Percentiles rank a stretch among this genome's conserved stretches.
Evolutionary conservation across 2,797 vertebrate species (phyloP).

Genomic region (Typhlichthys subterraneus): DNA sequence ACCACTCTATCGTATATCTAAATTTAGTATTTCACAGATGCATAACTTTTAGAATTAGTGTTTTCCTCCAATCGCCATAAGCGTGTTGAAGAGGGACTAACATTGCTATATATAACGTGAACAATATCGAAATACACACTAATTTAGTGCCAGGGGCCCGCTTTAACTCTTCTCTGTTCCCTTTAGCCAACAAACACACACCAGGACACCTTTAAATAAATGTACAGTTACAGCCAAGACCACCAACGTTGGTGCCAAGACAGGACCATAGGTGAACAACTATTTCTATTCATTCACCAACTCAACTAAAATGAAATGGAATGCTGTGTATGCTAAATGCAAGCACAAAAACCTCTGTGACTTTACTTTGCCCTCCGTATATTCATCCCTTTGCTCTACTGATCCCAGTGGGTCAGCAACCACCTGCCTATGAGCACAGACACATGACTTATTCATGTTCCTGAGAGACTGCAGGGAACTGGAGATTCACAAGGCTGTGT

Average conservation of each 20-base stretch:
- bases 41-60: too few species aligned
- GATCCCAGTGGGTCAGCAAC: conserved; percentile 19
- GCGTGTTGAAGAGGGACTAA: too few species aligned
- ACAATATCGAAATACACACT: too few species aligned
- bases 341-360: background rate
- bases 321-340: background rate
- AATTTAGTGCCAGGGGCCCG: too few species aligned
- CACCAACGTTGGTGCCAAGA: background rate
- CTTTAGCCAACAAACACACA: too few species aligned
- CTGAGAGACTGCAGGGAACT: conserved; percentile 47
- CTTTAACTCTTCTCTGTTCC: too few species aligned
- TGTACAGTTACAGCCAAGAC: background rate
- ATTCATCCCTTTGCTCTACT: conserved; percentile 10
- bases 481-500: conserved; percentile 38
- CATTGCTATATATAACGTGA: too few species aligned
- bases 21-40: too few species aligned
- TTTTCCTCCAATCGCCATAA: too few species aligned
- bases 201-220: too few species aligned
- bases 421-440: conserved; percentile 41
- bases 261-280: background rate
- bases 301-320: background rate
- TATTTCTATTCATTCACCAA: too few species aligned
- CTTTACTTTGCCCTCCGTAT: conserved; percentile 2
- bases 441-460: conserved; percentile 61
- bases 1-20: too few species aligned